Base-by-base conservation (phyloP, 2,797 vertebrate species). In the Poecile montanus region DNA sequence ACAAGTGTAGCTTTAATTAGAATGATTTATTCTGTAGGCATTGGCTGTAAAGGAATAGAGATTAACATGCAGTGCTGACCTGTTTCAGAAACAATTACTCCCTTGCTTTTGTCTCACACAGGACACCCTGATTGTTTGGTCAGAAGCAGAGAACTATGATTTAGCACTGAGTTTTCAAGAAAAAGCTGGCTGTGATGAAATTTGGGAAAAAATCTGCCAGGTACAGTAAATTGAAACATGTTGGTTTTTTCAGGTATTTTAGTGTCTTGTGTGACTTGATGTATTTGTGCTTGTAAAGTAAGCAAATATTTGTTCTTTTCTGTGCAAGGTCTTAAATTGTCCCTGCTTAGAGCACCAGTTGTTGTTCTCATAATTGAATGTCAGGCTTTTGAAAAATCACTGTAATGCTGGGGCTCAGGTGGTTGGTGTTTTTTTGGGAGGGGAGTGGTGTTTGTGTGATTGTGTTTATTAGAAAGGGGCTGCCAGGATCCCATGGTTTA, bases 151-250 rank as follows among this genome's bases (percentile, higher is more conserved):
- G 96, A 99, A 99, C 97, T 99, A 99, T 97, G 99, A 99, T 96
- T 98, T 99, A 97, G 99, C 99, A 85, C 98, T 99, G 92, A 99
- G 99, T 97, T 99, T 99, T 97, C 99, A 99, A 97, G 99, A 99
- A 97, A 99, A 99, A 96, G 99, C 99, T 88, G 99, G 99, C 89
- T 99, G 99, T 91, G 99, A 99, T 98, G 99, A 99, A 96, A 99
- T 99, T 95, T 99, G 99, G 99, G 99, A 99, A 96, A 99, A 99
- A 98, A 99, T 99, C 95, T 99, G 99, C 97, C 99, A 99, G 99
- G 99, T 99, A 98, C 95, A 74, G 22, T 94, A 68, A 60, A 44
- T 10, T 93, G 44, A 84, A n/a, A 23, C 34, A 20, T 29, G 27
- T 26, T 15, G 2, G 0, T 10, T 53, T 53, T 53, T 91, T 36